These are phyloP conservation scores for Gibbula magus DNA, from an alignment of 2,888 invertebrate species.

Conservation along the genomic window DNA sequence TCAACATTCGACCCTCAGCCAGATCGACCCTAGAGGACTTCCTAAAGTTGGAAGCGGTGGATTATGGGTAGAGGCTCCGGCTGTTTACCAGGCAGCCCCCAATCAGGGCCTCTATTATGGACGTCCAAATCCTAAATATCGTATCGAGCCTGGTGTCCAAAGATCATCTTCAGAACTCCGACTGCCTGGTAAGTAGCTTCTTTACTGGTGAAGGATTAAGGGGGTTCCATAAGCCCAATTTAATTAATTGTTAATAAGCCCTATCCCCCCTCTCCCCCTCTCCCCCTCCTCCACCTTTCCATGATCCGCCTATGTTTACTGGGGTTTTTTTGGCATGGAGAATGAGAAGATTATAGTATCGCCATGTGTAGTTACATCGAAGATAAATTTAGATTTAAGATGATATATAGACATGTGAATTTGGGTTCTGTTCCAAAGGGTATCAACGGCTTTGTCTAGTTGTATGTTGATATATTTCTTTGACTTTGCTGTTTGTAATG, in stretches of 20 bases:
- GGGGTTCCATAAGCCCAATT: too few species aligned
- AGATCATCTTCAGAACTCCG: conserved; percentile 36
- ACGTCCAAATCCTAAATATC: conserved; percentile 16
- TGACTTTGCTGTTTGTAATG: too few species aligned
- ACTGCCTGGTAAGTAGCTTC: conserved; percentile 20
- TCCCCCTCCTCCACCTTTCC: conserved; percentile 20
- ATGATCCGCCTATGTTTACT: conserved; percentile 11
- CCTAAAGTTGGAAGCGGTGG: conserved; percentile 54
- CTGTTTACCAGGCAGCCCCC: conserved; percentile 52
- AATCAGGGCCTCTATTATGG: conserved; percentile 48
- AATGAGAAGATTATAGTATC: not conserved
- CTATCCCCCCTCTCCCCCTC: conserved; percentile 15
- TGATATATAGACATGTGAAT: not conserved
- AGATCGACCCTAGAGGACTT: conserved; percentile 26
- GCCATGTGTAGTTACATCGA: too few species aligned
- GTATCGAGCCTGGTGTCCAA: conserved; percentile 20
- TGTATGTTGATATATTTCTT: not conserved
- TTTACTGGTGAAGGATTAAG: not conserved
- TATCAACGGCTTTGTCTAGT: not conserved
- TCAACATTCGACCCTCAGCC: conserved; percentile 42
- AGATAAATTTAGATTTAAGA: too few species aligned
- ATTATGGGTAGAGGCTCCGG: conserved; percentile 60
- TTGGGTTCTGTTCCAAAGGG: not conserved
- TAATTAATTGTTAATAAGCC: not conserved
- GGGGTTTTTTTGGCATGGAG: not conserved